phyloP scores from a whole-genome alignment of 2,888 invertebrate species.

The Tipula confusa region DNA sequence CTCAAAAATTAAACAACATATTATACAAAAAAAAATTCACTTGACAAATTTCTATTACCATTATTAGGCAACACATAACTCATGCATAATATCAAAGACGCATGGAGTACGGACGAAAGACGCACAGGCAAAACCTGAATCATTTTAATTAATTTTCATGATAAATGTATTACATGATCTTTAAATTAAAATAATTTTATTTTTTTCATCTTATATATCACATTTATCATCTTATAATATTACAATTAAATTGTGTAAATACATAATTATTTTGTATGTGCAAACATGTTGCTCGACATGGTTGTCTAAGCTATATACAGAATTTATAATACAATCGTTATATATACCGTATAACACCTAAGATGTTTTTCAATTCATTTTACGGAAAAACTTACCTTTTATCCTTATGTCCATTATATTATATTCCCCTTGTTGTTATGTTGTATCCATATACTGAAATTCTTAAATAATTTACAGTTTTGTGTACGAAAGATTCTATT shows the following conservation, averaged over 20 bases:
- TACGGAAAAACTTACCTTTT: neutral
- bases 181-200: neutral
- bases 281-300: neutral
- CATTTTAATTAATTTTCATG: constrained; percentile 1
- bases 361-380: neutral
- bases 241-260: neutral
- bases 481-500: neutral
- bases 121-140: neutral
- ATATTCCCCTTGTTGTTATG: neutral
- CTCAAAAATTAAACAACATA: neutral
- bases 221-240: neutral
- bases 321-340: neutral
- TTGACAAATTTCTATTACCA: neutral
- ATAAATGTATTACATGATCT: constrained; percentile 25
- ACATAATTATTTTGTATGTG: neutral
- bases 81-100: neutral
- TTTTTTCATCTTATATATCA: neutral
- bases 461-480: constrained; percentile 20
- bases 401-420: neutral
- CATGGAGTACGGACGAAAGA: neutral
- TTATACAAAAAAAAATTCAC: neutral
- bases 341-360: neutral
- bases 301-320: neutral
- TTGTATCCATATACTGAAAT: neutral
- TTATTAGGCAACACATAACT: neutral